Percentiles rank a stretch among this genome's conserved stretches.
phyloP scores from a whole-genome alignment of 30 jellyfish, hydroid and myxozoan genomes.

The Cassiopea andromeda region DNA sequence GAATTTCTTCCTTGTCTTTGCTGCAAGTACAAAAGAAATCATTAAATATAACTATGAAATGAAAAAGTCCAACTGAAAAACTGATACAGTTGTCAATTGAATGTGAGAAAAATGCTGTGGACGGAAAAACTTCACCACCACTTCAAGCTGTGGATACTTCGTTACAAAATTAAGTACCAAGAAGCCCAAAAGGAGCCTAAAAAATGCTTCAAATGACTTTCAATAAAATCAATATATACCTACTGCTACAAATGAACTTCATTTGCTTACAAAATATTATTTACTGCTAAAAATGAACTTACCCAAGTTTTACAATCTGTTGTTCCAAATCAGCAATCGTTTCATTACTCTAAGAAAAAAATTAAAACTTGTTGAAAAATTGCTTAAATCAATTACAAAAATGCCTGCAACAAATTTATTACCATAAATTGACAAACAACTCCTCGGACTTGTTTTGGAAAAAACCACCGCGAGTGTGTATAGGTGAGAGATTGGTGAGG shows the following conservation, averaged over 20 bases:
- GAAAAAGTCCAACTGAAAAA: neutral
- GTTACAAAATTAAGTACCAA: too few relatives aligned
- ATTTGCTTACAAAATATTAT: too few relatives aligned
- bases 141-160: too few relatives aligned
- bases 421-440: too few relatives aligned
- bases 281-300: neutral
- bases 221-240: neutral
- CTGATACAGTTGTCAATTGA: neutral
- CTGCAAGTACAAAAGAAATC: neutral
- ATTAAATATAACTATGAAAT: too few relatives aligned
- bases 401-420: too few relatives aligned
- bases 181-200: too few relatives aligned
- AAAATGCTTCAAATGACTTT: too few relatives aligned
- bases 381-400: too few relatives aligned
- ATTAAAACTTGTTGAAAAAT: neutral
- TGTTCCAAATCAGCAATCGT: constrained; percentile 24
- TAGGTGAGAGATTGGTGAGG: neutral
- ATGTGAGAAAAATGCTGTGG: too few relatives aligned
- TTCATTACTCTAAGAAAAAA: neutral
- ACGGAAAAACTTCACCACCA: too few relatives aligned
- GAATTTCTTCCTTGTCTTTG: constrained; percentile 5
- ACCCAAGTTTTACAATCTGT: neutral
- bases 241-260: neutral
- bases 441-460: neutral
- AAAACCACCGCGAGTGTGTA: neutral